These are phyloP conservation scores for Bibio marci DNA, from an alignment of 2,888 invertebrate species.

Conservation along the genomic window DNA sequence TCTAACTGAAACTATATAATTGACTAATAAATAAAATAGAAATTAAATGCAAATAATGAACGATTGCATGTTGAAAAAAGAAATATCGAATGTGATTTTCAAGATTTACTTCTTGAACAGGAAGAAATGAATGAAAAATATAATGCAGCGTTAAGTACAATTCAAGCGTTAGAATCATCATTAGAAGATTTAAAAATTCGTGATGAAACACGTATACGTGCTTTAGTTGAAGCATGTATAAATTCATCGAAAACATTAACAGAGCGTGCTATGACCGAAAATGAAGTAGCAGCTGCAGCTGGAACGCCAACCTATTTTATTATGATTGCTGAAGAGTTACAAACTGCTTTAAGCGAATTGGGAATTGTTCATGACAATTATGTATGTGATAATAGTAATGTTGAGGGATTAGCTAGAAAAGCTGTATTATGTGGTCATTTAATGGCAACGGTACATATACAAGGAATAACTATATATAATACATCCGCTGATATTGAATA, in stretches of 20 bases:
- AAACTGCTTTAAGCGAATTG: slow-evolving; percentile 14
- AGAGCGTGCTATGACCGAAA: slow-evolving; percentile 13
- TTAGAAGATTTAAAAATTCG: slow-evolving; percentile 18
- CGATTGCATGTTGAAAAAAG: slow-evolving; percentile 28
- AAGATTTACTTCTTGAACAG: slow-evolving; percentile 50
- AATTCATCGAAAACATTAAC: slow-evolving; percentile 15
- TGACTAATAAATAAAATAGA: too few relatives aligned
- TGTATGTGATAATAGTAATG: slow-evolving; percentile 21
- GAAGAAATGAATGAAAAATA: slow-evolving; percentile 41
- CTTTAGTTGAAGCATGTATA: slow-evolving; percentile 15
- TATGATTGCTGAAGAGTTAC: slow-evolving; percentile 16
- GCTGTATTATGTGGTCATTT: slow-evolving; percentile 27
- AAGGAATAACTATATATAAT: slow-evolving; percentile 63
- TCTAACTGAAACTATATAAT: too few relatives aligned
- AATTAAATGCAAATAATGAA: slow-evolving; percentile 44
- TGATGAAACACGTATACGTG: slow-evolving; percentile 19
- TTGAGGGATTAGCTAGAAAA: slow-evolving; percentile 16
- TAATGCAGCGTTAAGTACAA: slow-evolving; percentile 13
- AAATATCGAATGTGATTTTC: slow-evolving; percentile 42
- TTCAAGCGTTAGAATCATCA: slow-evolving; percentile 17
- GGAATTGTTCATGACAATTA: slow-evolving; percentile 13
- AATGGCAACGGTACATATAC: slow-evolving; percentile 42
- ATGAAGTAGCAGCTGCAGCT: slow-evolving; percentile 14
- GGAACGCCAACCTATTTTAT: slow-evolving; percentile 15
- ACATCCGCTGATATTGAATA: slow-evolving; percentile 50